Evolutionary conservation across 1,140 invertebrate species (phyloP), one percentile per base, ranked within the genome.

Genomic region (Achroia grisella): DNA sequence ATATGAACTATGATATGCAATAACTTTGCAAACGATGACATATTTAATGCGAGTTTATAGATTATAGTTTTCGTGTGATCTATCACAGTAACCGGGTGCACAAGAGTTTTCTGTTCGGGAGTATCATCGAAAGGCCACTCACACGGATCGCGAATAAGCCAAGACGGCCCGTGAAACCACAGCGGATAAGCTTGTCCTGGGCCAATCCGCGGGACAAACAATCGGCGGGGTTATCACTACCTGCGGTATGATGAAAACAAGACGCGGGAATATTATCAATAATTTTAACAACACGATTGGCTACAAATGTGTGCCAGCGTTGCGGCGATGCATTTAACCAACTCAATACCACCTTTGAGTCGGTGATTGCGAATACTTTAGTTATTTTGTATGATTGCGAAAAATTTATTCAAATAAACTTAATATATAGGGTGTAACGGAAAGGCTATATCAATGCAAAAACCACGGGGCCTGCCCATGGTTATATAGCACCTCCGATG

Each of bases 321-420:
- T 49, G 39, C 10, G 49, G 55, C 8, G 55, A 46, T 3, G 37
- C 37, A 34, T 44, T 10, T 15, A 57, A 48, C 55, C 55, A 57
- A 5, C 37, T 43, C 2, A 57, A 29, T 8, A 46, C 50, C 10
- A 59, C 40, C 3, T 27, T 59, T 4, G 44, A 48, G 30, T 59
- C 85, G 1, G 45, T 39, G 23, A 35, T 49, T 23, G 40, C 36
- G 14, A 35, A 52, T 33, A 75, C 27, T 47, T 51, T 48, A 33
- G 40, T 15, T 28, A 59, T n/a, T n/a, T n/a, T n/a, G n/a, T n/a
- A n/a, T n/a, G n/a, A n/a, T n/a, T n/a, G n/a, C n/a, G n/a, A n/a
- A n/a, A n/a, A n/a, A n/a, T n/a, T n/a, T n/a, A n/a, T n/a, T n/a
- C n/a, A n/a, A n/a, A n/a, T n/a, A n/a, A n/a, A n/a, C n/a, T n/a